Percentiles rank a stretch among this genome's conserved stretches.
Conservation (phyloP, 2,113 vertebrate genomes). For the Cervus canadensis region DNA sequence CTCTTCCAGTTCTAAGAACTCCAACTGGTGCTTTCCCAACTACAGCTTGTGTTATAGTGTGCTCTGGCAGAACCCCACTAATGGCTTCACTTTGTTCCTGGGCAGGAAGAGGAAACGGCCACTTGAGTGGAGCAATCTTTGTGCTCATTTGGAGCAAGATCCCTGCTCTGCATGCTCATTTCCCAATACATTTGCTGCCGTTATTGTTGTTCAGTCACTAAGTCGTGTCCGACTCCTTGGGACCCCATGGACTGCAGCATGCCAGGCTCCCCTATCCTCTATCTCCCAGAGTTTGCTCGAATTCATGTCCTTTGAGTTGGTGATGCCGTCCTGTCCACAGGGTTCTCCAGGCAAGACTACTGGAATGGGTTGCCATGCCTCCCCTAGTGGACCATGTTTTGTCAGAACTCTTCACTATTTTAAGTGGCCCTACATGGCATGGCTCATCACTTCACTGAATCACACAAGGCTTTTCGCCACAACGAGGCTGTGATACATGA, state of each 20-base stretch:
- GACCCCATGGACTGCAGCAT: neutral
- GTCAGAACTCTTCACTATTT: neutral
- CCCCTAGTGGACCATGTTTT: neutral
- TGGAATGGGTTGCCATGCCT: neutral
- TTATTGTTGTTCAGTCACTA: neutral
- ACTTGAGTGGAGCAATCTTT: neutral
- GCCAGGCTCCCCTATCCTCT: neutral
- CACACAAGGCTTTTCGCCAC: neutral
- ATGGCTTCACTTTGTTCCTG: neutral
- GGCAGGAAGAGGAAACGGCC: neutral
- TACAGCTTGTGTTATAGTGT: neutral
- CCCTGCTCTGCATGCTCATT: neutral
- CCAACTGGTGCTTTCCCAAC: neutral
- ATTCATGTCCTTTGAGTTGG: neutral
- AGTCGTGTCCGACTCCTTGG: neutral
- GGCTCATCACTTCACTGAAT: neutral
- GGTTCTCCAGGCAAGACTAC: neutral
- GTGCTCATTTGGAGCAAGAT: neutral
- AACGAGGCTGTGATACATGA: neutral
- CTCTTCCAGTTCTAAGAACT: neutral
- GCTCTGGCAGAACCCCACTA: too few species aligned
- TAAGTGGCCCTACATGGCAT: neutral
- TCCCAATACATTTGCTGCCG: neutral
- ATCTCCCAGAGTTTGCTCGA: neutral
- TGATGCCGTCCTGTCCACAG: neutral